phyloP scores from a whole-genome alignment of 2,113 vertebrate species.

The Saimiri boliviensis region DNA sequence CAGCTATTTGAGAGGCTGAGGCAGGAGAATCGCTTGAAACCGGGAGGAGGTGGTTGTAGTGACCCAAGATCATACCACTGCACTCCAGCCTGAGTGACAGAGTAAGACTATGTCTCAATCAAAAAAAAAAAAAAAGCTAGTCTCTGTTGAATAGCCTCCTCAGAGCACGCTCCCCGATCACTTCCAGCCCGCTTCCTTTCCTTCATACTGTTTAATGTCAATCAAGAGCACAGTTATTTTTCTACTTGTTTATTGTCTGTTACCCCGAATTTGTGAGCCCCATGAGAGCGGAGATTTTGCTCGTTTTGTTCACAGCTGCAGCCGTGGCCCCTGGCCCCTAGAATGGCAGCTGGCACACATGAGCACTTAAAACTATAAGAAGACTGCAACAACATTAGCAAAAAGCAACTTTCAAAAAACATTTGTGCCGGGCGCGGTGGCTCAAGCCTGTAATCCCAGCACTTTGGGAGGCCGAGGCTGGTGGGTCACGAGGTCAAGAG shows the following conservation, averaged over 20 bases:
- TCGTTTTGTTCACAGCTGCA: background rate
- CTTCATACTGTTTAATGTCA: background rate
- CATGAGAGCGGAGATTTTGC: background rate
- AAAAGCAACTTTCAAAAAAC: background rate
- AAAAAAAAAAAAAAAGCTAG: too few species aligned
- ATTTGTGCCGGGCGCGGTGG: too few species aligned
- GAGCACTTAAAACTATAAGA: background rate
- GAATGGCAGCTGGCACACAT: background rate
- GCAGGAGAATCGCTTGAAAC: too few species aligned
- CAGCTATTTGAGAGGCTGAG: too few species aligned
- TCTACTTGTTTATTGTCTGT: background rate
- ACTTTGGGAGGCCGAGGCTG: too few species aligned
- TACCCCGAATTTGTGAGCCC: background rate
- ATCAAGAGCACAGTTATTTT: background rate
- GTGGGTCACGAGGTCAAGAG: too few species aligned
- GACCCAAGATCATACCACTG: too few species aligned
- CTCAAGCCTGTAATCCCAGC: too few species aligned
- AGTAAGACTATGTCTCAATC: too few species aligned
- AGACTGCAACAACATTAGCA: background rate
- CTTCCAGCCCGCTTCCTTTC: background rate
- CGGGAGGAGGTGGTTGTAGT: too few species aligned
- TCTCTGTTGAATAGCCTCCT: background rate
- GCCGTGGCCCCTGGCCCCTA: background rate
- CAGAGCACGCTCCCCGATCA: background rate
- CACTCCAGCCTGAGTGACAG: too few species aligned